A percentile compares a stretch with the other conserved stretches of the same genome.
Evolutionary conservation across 2,888 invertebrate genomes (phyloP).

Genomic region (Brachyopa scutellaris): DNA sequence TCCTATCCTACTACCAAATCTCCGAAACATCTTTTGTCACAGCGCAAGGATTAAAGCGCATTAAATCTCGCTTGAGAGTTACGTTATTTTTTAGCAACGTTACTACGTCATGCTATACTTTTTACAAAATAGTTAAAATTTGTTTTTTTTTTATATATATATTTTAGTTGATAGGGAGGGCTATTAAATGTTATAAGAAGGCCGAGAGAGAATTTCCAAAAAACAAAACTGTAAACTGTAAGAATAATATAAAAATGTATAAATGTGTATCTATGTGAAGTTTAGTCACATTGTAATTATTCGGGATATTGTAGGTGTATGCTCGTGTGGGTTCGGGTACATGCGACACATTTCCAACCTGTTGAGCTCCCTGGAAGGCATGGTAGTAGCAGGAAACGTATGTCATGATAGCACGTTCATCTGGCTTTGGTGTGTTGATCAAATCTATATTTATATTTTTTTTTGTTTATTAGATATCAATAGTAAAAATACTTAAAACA

Average conservation of each 20-base stretch:
- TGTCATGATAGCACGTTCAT: slow-evolving; percentile 99
- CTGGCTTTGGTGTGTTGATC: slow-evolving; percentile 99
- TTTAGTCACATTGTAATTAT: slow-evolving; percentile 83
- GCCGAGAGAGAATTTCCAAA: slow-evolving; percentile 70
- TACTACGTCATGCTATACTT: slow-evolving; percentile 38
- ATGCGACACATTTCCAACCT: slow-evolving; percentile 87
- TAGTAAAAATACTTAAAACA: neutral
- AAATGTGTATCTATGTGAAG: slow-evolving; percentile 82
- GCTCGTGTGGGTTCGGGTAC: slow-evolving; percentile 82
- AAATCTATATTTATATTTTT: slow-evolving; percentile 88
- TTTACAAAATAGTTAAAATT: neutral
- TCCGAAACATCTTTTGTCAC: neutral
- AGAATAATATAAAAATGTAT: slow-evolving; percentile 72
- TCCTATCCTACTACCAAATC: slow-evolving; percentile 18
- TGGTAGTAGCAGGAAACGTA: slow-evolving; percentile 99
- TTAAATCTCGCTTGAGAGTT: slow-evolving; percentile 21
- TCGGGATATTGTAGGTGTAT: slow-evolving; percentile 82
- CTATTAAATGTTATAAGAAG: slow-evolving; percentile 2
- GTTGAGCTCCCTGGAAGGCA: slow-evolving; percentile 99
- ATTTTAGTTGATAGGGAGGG: slow-evolving; percentile 12
- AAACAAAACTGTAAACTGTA: slow-evolving; percentile 70
- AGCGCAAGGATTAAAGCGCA: slow-evolving; percentile 34
- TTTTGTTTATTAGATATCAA: neutral
- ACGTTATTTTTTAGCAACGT: slow-evolving; percentile 11
- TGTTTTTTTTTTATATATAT: slow-evolving; percentile 18